phyloP scores from a whole-genome alignment of 1,140 invertebrate species.

The Drosophila aff. region DNA sequence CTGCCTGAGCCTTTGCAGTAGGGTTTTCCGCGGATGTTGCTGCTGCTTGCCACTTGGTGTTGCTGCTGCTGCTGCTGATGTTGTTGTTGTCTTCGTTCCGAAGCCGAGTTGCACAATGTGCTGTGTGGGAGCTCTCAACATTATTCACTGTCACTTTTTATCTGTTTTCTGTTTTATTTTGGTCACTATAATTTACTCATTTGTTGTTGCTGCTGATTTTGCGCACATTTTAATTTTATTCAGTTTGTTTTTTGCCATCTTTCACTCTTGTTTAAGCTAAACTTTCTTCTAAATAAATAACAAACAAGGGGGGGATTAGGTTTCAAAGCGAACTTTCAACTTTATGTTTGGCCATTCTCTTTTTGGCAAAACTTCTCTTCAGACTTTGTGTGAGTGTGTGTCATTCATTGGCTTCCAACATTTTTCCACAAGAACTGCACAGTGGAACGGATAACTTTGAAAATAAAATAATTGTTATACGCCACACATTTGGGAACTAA shows the following conservation, averaged over 20 bases:
- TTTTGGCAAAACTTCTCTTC: conserved; percentile 36
- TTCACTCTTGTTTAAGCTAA: conserved; percentile 42
- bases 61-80: conserved; percentile 7
- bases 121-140: conserved; percentile 82
- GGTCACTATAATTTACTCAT: conserved; percentile 38
- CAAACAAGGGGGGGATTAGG: conserved; percentile 13
- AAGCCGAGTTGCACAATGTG: conserved; percentile 80
- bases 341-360: conserved; percentile 33
- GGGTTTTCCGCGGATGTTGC: conserved; percentile 47
- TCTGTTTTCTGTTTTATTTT: conserved; percentile 37
- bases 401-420: conserved; percentile 29
- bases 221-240: conserved; percentile 44
- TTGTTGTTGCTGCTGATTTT: conserved; percentile 37
- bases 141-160: conserved; percentile 80
- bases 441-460: conserved; percentile 13
- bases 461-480: neutral
- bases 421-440: conserved; percentile 39
- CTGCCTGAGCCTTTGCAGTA: conserved; percentile 68
- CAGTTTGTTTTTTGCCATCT: conserved; percentile 41
- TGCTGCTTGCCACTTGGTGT: conserved; percentile 31
- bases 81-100: conserved; percentile 52
- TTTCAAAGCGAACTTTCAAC: conserved; percentile 51
- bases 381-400: conserved; percentile 13
- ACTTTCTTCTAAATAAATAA: conserved; percentile 44
- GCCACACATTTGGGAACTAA: conserved; percentile 3